phyloP scores from a whole-genome alignment of 2,113 vertebrate species.

The Toxotes jaculatrix region DNA sequence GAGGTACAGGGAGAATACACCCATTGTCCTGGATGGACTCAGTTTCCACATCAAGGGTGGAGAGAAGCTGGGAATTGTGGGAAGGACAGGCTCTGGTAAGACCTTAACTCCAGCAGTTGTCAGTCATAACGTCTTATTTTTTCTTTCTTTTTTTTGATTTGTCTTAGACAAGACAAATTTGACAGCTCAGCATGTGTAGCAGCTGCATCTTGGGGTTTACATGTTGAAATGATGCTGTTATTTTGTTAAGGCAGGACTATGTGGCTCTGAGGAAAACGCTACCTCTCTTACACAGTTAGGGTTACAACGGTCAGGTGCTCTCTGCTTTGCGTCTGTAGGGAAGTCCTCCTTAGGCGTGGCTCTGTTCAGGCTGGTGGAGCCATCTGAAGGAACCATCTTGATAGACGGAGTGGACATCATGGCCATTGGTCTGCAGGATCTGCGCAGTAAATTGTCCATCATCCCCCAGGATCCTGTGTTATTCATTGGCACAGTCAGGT shows the following conservation, averaged over 20 bases:
- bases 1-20: slow-evolving; percentile 86
- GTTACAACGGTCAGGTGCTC: too few species aligned
- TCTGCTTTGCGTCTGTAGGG: slow-evolving; percentile 72
- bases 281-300: neutral
- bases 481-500: slow-evolving; percentile 88
- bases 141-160: too few species aligned
- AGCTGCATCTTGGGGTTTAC: neutral
- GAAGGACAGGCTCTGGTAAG: slow-evolving; percentile 86
- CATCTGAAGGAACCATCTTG: slow-evolving; percentile 80
- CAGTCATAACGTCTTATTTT: neutral
- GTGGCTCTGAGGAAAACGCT: too few species aligned
- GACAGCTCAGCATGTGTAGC: neutral
- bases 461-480: slow-evolving; percentile 89
- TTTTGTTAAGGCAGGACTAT: neutral
- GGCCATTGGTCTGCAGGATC: slow-evolving; percentile 82
- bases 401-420: slow-evolving; percentile 84
- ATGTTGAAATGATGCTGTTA: neutral
- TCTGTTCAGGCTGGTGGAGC: slow-evolving; percentile 86
- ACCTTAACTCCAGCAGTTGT: neutral
- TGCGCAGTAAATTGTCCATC: slow-evolving; percentile 86
- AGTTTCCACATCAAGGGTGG: slow-evolving; percentile 76
- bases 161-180: neutral
- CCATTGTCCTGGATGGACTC: slow-evolving; percentile 83
- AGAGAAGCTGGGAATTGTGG: slow-evolving; percentile 89
- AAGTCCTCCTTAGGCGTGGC: slow-evolving; percentile 87